Percentiles rank a stretch among this genome's conserved stretches.
Evolutionary conservation across 2,113 vertebrate species (phyloP).

Genomic region (Penelope pileata): DNA sequence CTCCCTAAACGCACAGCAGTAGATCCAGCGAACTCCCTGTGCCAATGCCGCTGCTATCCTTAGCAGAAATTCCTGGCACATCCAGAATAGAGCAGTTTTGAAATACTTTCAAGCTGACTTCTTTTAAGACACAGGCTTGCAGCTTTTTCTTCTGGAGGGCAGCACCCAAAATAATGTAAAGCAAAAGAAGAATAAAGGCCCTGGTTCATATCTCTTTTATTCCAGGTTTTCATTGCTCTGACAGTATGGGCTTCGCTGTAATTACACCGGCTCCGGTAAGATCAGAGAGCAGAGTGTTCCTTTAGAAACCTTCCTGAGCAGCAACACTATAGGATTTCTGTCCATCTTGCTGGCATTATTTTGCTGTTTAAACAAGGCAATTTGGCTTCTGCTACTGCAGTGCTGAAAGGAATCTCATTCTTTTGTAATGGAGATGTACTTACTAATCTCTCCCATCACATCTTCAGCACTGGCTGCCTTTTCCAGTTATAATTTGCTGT

Average conservation of each 20-base stretch:
- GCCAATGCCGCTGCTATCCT: neutral
- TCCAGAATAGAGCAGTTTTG: neutral
- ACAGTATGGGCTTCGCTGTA: neutral
- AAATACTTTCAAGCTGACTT: conserved; percentile 16
- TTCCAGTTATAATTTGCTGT: conserved; percentile 34
- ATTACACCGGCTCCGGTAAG: neutral
- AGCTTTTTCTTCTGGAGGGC: neutral
- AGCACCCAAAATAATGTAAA: neutral
- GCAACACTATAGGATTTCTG: conserved; percentile 1
- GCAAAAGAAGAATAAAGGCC: neutral
- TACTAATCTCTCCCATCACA: conserved; percentile 26
- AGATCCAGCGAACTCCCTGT: neutral
- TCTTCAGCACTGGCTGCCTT: neutral
- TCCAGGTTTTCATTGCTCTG: conserved; percentile 29
- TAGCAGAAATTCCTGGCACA: neutral
- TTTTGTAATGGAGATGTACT: conserved; percentile 41
- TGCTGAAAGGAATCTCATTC: conserved; percentile 27
- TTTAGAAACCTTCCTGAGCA: neutral
- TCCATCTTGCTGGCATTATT: conserved; percentile 34
- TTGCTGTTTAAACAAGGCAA: conserved; percentile 41
- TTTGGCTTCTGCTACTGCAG: conserved; percentile 14
- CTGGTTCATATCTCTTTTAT: conserved; percentile 12
- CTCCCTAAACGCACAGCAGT: neutral
- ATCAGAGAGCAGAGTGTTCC: neutral
- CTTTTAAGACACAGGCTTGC: neutral